Base-by-base conservation (phyloP, 2,797 vertebrate species). In the Lerista edwardsae region DNA sequence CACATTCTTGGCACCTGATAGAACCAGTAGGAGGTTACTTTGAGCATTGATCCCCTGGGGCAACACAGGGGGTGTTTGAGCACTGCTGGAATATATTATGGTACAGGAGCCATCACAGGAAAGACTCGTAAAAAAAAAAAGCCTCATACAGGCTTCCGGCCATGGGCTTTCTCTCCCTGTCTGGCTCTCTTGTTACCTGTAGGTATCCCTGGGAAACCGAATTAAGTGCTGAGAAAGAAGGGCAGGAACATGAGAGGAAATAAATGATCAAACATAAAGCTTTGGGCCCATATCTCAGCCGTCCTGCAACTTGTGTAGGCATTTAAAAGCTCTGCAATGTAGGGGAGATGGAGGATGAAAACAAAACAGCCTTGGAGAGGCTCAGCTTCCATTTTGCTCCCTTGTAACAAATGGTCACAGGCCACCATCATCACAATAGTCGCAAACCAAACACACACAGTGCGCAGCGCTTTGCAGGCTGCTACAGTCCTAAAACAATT, bases 381-480 rank as follows among this genome's bases (percentile, higher is more conserved):
- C n/a, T 61, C 39, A 55, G 25, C 5, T 74, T 36, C 47, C 12
- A 47, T 36, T 68, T 65, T 82, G 65, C 44, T 61, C 41, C 88
- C 82, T 89, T 92, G 87, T 90, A 92, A 91, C 89, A 90, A 92
- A 93, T 88, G 82, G 88, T 55, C 15, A 51, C 47, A 51, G 80
- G 78, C 73, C 41, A 83, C 76, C 80, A 83, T 86, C 85, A 89
- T 89, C 86, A 84, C 86, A 91, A 73, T 86, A 91, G 76, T 0
- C 1, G 65, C 87, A 83, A 92, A 84, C 55, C 31, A 87, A 89
- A 87, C 87, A 88, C 91, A 88, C 92, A 89, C 92, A 91, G 91
- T 95, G 94, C 94, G 90, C 88, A 86, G 88, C 89, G 93, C 91
- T 93, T 92, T 91, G 82, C 89, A 82, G 91, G 87, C 87, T 84